Percentiles rank a stretch among this genome's conserved stretches.
Conservation (phyloP, 1,140 invertebrate species). For the Listronotus bonariensis region DNA sequence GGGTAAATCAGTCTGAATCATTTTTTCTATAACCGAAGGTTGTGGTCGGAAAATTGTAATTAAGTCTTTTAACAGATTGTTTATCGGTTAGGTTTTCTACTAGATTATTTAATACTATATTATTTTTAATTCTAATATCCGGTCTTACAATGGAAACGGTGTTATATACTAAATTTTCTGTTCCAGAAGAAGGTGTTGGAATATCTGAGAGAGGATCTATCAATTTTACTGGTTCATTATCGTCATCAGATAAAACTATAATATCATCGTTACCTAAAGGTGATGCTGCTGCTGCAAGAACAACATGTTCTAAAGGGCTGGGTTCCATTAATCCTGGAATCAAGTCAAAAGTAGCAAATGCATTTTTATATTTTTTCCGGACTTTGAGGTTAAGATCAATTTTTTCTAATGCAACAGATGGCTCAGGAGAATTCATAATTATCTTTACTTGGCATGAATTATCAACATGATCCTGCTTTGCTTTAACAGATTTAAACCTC, state of each 20-base stretch:
- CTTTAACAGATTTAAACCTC: conserved; percentile 29
- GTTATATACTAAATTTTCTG: conserved; percentile 3
- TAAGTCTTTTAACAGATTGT: conserved; percentile 19
- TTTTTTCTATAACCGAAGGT: neutral
- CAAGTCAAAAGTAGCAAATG: conserved; percentile 22
- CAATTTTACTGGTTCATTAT: conserved; percentile 3
- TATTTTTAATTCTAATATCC: conserved; percentile 27
- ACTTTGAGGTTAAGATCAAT: conserved; percentile 29
- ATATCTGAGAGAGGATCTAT: neutral
- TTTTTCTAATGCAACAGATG: conserved; percentile 20
- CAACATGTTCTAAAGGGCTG: neutral
- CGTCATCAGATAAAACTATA: conserved; percentile 34
- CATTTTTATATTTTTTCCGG: conserved; percentile 33
- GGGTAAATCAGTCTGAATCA: conserved; percentile 21
- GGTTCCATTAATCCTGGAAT: conserved; percentile 1
- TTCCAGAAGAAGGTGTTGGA: neutral
- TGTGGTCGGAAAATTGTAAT: neutral
- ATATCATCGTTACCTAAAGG: conserved; percentile 2
- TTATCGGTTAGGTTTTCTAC: conserved; percentile 6
- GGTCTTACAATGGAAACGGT: conserved; percentile 31
- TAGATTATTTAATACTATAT: conserved; percentile 4
- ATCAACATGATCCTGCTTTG: conserved; percentile 28
- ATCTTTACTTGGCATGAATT: conserved; percentile 30
- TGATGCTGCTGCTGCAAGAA: neutral
- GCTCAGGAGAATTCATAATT: conserved; percentile 19